Conservation (phyloP, 2,888 invertebrate genomes). For the Drosophila helvetica region DNA sequence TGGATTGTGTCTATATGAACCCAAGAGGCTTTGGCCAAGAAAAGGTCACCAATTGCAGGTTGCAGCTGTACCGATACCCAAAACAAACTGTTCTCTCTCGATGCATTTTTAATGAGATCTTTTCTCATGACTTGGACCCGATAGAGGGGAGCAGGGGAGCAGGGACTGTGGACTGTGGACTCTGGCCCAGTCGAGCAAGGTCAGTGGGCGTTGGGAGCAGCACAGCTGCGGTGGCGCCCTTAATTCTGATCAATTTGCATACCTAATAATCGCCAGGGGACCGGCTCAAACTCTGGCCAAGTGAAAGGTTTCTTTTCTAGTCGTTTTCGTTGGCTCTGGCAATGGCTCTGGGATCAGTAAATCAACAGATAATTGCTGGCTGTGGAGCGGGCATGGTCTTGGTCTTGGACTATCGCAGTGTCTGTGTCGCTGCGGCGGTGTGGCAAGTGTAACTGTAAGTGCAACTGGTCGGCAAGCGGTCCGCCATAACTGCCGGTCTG, state of each 20-base stretch:
- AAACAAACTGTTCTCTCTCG: constrained; percentile 10
- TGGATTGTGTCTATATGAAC: constrained; percentile 4
- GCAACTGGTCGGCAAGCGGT: constrained; percentile 51
- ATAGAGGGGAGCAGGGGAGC: constrained; percentile 17
- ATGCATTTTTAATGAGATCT: constrained; percentile 18
- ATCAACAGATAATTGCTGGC: constrained; percentile 50
- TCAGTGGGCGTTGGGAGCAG: constrained; percentile 27
- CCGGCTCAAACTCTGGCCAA: constrained; percentile 14
- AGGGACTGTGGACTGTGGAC: background rate
- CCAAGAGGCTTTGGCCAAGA: constrained; percentile 44
- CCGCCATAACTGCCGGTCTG: background rate
- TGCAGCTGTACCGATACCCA: constrained; percentile 18
- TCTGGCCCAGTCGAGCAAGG: constrained; percentile 40
- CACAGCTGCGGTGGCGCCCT: background rate
- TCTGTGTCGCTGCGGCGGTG: constrained; percentile 3
- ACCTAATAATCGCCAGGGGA: constrained; percentile 25
- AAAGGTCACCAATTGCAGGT: constrained; percentile 31
- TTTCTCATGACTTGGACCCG: constrained; percentile 1
- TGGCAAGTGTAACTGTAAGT: constrained; percentile 41
- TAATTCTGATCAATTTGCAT: constrained; percentile 39
- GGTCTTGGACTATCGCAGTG: constrained; percentile 1
- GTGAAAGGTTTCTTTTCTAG: constrained; percentile 48
- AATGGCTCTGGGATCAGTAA: constrained; percentile 6
- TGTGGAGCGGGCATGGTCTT: constrained; percentile 13
- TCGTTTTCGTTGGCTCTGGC: background rate